phyloP scores from a whole-genome alignment of 2,113 vertebrate species.

The Apus apus region DNA sequence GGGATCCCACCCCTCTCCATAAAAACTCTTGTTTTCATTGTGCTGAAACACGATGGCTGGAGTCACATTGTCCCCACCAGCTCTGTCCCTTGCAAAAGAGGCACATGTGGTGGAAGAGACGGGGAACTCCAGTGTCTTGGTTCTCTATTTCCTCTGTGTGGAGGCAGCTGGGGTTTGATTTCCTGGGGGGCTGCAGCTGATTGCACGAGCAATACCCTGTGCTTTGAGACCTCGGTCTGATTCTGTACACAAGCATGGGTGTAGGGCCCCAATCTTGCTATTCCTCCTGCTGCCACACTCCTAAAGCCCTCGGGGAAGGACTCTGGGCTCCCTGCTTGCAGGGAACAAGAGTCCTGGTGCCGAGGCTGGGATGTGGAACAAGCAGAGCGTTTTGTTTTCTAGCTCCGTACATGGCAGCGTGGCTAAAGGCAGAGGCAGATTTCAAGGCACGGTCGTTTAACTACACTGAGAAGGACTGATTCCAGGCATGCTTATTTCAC shows the following conservation, averaged over 20 bases:
- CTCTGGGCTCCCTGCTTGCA: not conserved
- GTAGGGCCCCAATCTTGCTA: accelerated
- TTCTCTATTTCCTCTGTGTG: not conserved
- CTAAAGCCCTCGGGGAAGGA: not conserved
- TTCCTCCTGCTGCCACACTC: not conserved
- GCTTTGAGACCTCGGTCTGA: not conserved
- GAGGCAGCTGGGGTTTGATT: not conserved
- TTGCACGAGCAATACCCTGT: accelerated
- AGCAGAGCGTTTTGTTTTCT: conserved; percentile 26
- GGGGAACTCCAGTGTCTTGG: not conserved
- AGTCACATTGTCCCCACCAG: not conserved
- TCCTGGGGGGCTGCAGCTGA: not conserved
- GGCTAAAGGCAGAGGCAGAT: conserved; percentile 58
- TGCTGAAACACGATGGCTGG: not conserved
- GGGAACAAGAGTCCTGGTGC: not conserved
- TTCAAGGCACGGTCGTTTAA: conserved; percentile 61
- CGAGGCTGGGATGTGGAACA: not conserved
- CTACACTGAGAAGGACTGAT: conserved; percentile 52
- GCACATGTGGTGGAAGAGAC: accelerated
- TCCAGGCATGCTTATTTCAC: conserved; percentile 66
- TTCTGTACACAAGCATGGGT: accelerated
- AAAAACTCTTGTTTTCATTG: not conserved
- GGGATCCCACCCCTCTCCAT: accelerated
- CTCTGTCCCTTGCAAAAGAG: not conserved
- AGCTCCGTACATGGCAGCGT: conserved; percentile 37